Evolutionary conservation across 2,888 invertebrate genomes (phyloP), one percentile per base, ranked within the genome.

Genomic region (Noctuana brunneofusca): DNA sequence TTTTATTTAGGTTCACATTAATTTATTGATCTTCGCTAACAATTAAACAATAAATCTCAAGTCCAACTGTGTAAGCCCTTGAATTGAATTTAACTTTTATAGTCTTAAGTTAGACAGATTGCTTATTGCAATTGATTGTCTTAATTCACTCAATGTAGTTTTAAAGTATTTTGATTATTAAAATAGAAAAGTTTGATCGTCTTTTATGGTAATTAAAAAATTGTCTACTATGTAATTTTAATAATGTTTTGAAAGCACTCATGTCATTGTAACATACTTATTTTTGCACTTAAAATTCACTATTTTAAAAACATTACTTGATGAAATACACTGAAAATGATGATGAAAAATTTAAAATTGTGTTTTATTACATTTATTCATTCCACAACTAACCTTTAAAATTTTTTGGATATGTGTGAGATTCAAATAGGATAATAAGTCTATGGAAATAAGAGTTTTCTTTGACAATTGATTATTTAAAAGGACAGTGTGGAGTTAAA

Each of bases 231-330:
- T 67, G 67, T 71, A 71, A 75, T 71, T 75, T 75, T 74, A 75
- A 76, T 83, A 83, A 52, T 49, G 59, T 67, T 69, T 68, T 73
- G 63, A 79, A 75, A 86, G 89, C 90, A 89, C 89, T 81, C 72
- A 77, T 83, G 84, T 85, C 81, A 82, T 80, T 80, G 76, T 83
- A 83, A 86, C 79, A 68, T 82, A 85, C 81, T 85, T 87, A 89
- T 88, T 89, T 87, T 88, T 88, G 89, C 89, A 90, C 89, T 83
- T 77, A 79, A 84, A 87, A 84, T 76, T 84, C 87, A 89, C 89
- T 87, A 88, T 88, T 88, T 88, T 88, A 86, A 87, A 85, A 83
- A 85, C 83, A 83, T 80, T 83, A 84, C 83, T 81, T 78, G 77
- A 82, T 77, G 75, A 81, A 83, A 72, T 84, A 87, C 87, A 89